Conservation (phyloP, 2,888 invertebrate species). For the Disparrhopalites patrizii region DNA sequence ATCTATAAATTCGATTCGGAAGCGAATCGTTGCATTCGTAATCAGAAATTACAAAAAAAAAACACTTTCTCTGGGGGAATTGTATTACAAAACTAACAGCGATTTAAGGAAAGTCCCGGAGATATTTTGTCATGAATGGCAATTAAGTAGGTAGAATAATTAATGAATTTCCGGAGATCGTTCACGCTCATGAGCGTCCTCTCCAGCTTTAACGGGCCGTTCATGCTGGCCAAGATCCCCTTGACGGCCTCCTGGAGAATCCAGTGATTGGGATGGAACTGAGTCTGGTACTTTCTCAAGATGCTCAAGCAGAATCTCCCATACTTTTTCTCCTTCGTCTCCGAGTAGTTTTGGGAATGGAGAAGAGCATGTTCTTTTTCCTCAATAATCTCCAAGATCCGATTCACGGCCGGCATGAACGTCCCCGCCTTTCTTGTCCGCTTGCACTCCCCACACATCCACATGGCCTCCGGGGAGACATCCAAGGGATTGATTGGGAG, state of each 20-base stretch:
- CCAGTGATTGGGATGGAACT: slow-evolving; percentile 5
- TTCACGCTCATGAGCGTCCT: not conserved
- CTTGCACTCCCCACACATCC: not conserved
- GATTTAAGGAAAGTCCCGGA: not conserved
- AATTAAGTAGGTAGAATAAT: not conserved
- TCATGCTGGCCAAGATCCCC: not conserved
- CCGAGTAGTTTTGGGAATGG: not conserved
- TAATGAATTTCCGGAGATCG: not conserved
- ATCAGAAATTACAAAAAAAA: too few species aligned
- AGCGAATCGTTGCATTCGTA: too few species aligned
- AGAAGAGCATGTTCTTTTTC: not conserved
- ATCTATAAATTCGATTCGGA: too few species aligned
- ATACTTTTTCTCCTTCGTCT: not conserved
- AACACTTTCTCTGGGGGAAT: too few species aligned
- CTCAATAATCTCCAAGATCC: not conserved
- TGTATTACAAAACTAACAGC: not conserved
- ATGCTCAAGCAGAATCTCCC: not conserved
- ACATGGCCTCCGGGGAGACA: not conserved
- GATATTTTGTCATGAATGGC: not conserved
- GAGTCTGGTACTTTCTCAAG: not conserved
- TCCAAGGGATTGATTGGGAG: not conserved
- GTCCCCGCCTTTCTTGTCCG: not conserved
- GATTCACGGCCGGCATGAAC: not conserved
- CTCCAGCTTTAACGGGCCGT: not conserved
- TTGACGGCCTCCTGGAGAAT: not conserved